Percentiles rank a stretch among this genome's conserved stretches.
Conservation (phyloP, 2,797 vertebrate species). For the Ceryle rudis region DNA sequence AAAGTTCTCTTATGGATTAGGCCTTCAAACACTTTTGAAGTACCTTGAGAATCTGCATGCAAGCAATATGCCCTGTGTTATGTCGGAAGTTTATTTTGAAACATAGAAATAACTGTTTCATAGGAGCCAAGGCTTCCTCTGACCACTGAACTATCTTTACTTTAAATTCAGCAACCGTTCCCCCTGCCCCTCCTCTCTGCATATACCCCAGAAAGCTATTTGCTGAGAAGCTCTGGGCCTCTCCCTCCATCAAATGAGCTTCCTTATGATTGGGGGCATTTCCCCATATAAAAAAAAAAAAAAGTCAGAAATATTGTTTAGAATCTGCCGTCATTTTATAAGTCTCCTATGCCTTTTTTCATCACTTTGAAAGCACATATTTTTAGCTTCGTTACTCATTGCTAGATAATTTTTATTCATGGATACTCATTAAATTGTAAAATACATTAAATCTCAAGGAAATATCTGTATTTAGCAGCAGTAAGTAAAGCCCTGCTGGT, state of each 20-base stretch:
- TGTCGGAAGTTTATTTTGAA: not conserved
- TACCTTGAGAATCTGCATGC: not conserved
- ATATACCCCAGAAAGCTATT: not conserved
- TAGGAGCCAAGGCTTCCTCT: not conserved
- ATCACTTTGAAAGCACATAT: not conserved
- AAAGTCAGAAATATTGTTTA: not conserved
- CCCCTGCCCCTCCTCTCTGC: not conserved
- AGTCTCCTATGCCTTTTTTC: not conserved
- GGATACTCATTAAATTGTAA: not conserved
- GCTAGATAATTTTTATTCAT: not conserved
- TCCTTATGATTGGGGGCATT: not conserved
- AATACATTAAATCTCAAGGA: not conserved
- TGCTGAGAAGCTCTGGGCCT: not conserved
- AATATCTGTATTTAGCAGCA: not conserved
- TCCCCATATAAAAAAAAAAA: not conserved
- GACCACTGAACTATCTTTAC: not conserved
- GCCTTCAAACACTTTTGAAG: not conserved
- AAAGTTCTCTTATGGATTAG: not conserved
- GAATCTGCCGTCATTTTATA: not conserved
- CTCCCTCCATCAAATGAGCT: not conserved
- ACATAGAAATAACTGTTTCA: not conserved
- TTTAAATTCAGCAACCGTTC: not conserved
- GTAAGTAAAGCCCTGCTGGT: not conserved
- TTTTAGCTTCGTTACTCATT: not conserved
- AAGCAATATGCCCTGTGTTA: not conserved